Percentiles rank a stretch among this genome's conserved stretches.
These are phyloP conservation scores for Meles meles DNA, from an alignment of 2,113 vertebrate genomes.

Conservation along the genomic window DNA sequence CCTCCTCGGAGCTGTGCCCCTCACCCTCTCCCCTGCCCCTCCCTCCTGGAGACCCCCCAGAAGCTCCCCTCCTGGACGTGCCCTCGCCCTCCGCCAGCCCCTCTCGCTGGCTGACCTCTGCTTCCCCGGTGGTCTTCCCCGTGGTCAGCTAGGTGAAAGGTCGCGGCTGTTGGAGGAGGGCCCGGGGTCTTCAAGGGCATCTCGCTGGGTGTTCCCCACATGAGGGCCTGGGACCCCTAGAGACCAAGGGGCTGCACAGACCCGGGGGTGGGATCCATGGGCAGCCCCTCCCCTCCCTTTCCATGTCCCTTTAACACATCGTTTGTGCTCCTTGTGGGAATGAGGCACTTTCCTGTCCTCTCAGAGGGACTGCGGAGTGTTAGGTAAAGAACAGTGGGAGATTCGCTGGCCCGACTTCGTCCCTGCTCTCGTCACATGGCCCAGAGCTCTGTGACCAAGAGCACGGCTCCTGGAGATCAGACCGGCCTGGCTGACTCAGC, in stretches of 20 bases:
- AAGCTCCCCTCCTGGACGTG: slow-evolving; percentile 37
- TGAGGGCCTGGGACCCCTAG: background rate
- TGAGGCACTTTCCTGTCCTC: background rate
- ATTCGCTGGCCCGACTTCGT: background rate
- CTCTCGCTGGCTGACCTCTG: background rate
- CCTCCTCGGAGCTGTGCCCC: background rate
- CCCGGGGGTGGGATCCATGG: background rate
- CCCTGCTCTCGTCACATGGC: background rate
- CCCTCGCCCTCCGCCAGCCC: background rate
- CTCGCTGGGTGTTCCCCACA: slow-evolving; percentile 44
- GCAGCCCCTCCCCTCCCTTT: background rate
- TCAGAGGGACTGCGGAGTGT: background rate
- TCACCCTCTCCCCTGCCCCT: background rate
- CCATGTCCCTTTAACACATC: background rate
- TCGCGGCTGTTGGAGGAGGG: slow-evolving; percentile 20
- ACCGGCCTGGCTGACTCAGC: background rate
- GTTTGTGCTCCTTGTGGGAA: background rate
- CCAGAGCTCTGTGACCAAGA: background rate
- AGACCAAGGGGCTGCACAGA: background rate
- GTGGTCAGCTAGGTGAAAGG: slow-evolving; percentile 54
- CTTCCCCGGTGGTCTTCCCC: slow-evolving; percentile 56
- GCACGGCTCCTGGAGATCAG: background rate
- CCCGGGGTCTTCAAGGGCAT: slow-evolving; percentile 30
- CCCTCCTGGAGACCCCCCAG: slow-evolving; percentile 41
- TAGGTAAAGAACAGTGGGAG: background rate